Conservation (phyloP, 2,888 invertebrate genomes). For the Nymphalis urticae region DNA sequence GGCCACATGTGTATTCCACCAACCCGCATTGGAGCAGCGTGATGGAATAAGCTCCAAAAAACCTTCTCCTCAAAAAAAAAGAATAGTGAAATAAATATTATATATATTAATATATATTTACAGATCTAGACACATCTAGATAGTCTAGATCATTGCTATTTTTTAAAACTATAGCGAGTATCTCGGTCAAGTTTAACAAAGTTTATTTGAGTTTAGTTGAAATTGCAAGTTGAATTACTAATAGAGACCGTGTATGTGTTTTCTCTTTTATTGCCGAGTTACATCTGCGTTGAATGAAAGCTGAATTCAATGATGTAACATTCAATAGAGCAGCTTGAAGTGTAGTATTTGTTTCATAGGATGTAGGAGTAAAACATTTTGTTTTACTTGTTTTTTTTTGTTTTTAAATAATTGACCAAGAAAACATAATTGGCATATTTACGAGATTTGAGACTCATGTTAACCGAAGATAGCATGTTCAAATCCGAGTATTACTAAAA, state of each 20-base stretch:
- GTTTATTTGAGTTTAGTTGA: slow-evolving; percentile 34
- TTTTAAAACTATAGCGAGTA: slow-evolving; percentile 40
- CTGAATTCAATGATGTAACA: slow-evolving; percentile 3
- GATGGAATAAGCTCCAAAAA: too few species aligned
- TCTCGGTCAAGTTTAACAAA: slow-evolving; percentile 56
- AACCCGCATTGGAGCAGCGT: too few species aligned
- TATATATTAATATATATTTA: too few species aligned
- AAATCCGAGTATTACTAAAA: too few species aligned
- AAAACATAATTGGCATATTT: too few species aligned
- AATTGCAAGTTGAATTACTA: slow-evolving; percentile 30
- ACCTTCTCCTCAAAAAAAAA: too few species aligned
- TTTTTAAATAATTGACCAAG: background rate
- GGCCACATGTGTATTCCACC: too few species aligned
- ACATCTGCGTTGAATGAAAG: background rate
- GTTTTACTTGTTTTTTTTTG: background rate
- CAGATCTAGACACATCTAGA: slow-evolving; percentile 30
- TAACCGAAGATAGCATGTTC: too few species aligned
- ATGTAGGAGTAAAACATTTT: too few species aligned
- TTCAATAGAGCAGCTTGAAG: background rate
- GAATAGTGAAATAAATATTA: too few species aligned
- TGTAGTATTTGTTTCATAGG: background rate
- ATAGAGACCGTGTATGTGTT: slow-evolving; percentile 19
- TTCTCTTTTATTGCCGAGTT: slow-evolving; percentile 23
- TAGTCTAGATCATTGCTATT: slow-evolving; percentile 24
- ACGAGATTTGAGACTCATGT: too few species aligned